Evolutionary conservation across 2,113 vertebrate species (phyloP).

Genomic region (Saccopteryx leptura): DNA sequence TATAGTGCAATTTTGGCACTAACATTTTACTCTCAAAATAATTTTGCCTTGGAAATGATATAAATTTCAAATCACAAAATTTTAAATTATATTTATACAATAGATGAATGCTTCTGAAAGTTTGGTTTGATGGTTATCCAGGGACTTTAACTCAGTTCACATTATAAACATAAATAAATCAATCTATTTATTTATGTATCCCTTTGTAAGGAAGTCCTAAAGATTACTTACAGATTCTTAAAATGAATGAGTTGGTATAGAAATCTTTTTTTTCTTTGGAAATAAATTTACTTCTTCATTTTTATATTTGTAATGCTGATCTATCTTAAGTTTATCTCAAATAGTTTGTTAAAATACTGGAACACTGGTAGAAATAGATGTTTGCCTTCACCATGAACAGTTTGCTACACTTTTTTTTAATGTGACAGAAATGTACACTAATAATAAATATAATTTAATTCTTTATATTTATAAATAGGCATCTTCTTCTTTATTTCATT

Average conservation of each 20-base stretch:
- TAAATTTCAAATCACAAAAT: conserved; percentile 11
- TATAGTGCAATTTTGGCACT: conserved; percentile 42
- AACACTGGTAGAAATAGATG: conserved; percentile 28
- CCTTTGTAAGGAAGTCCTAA: conserved; percentile 44
- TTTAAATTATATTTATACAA: neutral
- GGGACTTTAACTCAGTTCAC: conserved; percentile 5
- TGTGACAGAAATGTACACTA: neutral
- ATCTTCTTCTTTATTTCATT: conserved; percentile 9
- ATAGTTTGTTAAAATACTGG: neutral
- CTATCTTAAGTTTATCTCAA: neutral
- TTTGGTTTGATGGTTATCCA: conserved; percentile 9
- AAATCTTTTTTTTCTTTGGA: conserved; percentile 33
- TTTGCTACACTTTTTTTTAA: neutral
- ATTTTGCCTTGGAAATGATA: conserved; percentile 54
- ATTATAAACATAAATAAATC: conserved; percentile 26
- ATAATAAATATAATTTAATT: conserved; percentile 22
- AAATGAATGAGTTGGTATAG: conserved; percentile 11
- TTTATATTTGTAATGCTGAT: conserved; percentile 15
- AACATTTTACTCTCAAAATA: conserved; percentile 50
- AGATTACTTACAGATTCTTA: conserved; percentile 47
- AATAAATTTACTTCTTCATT: conserved; percentile 20
- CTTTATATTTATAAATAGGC: conserved; percentile 19
- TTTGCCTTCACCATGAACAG: neutral
- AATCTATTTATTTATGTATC: neutral
- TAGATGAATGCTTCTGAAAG: conserved; percentile 28